Base-by-base conservation (phyloP, 2,888 invertebrate genomes). In the Rotaria magnacalcarata region DNA sequence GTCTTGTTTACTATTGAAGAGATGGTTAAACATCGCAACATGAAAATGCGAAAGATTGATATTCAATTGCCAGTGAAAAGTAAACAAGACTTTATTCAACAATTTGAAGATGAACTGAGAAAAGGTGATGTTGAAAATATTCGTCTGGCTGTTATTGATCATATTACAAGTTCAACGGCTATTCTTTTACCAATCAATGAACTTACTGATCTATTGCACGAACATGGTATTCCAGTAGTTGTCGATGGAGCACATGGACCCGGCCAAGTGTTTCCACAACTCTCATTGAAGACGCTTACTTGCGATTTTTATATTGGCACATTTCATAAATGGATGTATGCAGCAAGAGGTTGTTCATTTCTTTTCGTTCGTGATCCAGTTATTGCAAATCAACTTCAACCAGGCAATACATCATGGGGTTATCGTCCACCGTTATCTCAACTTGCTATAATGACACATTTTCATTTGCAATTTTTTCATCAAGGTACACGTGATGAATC, bases 401-500 rank as follows among this genome's bases (percentile, higher is more conserved):
- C 67, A 34, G 14, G 34, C 34, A 67, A 67, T 34, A 67, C 67
- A 34, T 67, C 67, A 19, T 67, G 67, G 67, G 67, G 67, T 41
- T 67, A 67, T 67, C 67, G 67, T 19, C 67, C 67, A 41, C 19
- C 34, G 2, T 3, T 14, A 34, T 34, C 14, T 6, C 34, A 67
- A 41, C 34, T 67, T 19, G 34, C 16, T 34, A 4, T 19, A 0
- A 67, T 67, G 67, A 67, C 67, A 67, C 67, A 34, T 67, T 67
- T 67, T 67, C 67, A 67, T 67, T 19, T 67, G 11, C 67, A 34
- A 34, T 67, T 67, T 19, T 67, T 67, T 27, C 67, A 67, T 34
- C 80, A 80, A 80, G 80, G 80, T 80, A 80, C 47, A 80, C 80
- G 80, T 43, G 67, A 67, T 41, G 67, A 67, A 34, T 34, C 34